These are phyloP conservation scores for Lutjanus argentimaculatus DNA, from an alignment of 2,797 vertebrate species.

Conservation along the genomic window DNA sequence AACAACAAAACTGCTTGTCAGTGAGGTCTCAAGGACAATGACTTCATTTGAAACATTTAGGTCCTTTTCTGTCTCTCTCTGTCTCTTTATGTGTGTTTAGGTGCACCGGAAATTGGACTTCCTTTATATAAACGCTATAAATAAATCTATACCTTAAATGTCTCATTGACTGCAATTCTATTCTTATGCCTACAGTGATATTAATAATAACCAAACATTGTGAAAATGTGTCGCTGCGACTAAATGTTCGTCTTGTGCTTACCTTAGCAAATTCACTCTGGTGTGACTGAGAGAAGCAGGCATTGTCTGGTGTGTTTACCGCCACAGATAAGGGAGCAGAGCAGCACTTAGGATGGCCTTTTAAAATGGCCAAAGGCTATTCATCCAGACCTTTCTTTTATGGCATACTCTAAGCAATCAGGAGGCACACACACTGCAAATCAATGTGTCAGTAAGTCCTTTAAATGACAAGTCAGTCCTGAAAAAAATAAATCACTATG, in stretches of 20 bases:
- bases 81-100: neutral
- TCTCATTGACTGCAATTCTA: neutral
- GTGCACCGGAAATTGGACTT: neutral
- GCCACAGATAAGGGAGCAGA: slow-evolving; percentile 66
- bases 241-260: slow-evolving; percentile 57
- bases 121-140: neutral
- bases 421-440: slow-evolving; percentile 54
- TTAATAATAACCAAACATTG: neutral
- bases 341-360: slow-evolving; percentile 73
- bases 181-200: neutral
- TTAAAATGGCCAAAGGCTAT: slow-evolving; percentile 69
- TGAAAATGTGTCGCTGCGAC: slow-evolving; percentile 12
- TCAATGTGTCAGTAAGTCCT: slow-evolving; percentile 35
- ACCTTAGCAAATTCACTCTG: slow-evolving; percentile 56
- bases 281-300: slow-evolving; percentile 55
- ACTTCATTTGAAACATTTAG: slow-evolving; percentile 45
- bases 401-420: slow-evolving; percentile 67
- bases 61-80: slow-evolving; percentile 2
- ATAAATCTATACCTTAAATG: slow-evolving; percentile 5
- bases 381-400: slow-evolving; percentile 68
- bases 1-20: slow-evolving; percentile 20
- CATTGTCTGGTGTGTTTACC: slow-evolving; percentile 73
- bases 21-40: slow-evolving; percentile 34
- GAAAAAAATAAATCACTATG: slow-evolving; percentile 4
- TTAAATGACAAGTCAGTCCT: slow-evolving; percentile 29